Evolutionary conservation across 2,113 vertebrate genomes (phyloP), one percentile per base, ranked within the genome.

Genomic region (Cephalopholis sonnerati): DNA sequence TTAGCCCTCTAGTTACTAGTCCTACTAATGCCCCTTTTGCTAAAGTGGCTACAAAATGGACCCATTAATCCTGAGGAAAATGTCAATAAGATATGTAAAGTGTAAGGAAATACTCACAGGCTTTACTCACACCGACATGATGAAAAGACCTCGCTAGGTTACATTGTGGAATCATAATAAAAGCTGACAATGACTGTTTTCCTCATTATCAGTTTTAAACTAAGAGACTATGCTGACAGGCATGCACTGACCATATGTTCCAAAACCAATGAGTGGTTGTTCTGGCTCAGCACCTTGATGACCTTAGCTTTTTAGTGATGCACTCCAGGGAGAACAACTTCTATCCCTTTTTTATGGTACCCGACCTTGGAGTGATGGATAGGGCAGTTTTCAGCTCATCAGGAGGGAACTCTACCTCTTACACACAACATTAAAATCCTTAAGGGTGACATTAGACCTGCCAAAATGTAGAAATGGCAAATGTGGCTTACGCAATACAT

Each of bases 291-390:
- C 22, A 44, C 9, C 16, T 59, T 0, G 10, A 44, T 54, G 25
- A 17, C 27, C 73, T 75, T 7, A 16, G 53, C 17, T 48, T 74
- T 82, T 83, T 29, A 81, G 17, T 0, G 0, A 54, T 61, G 8
- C 25, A 74, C 66, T 79, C 48, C 27, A 46, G 1, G 76, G 68
- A 74, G 17, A 78, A 61, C 48, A 72, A 80, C 64, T 17, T 41
- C 10, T 16, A 62, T 32, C n/a, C 8, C 55, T 78, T 62, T 50
- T 57, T 82, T 25, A 63, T 29, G 44, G 55, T 55, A n/a, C 8
- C 24, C 80, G 71, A 81, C 83, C 57, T 78, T 67, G 1, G 53
- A 81, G 10, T 84, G 78, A 86, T 83, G 66, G 41, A 74, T 81
- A 77, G 48, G 15, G 62, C 25, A 53, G 76, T 77, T 77, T 85